Conservation (phyloP, 2,113 vertebrate species). For the Albula glossodonta region DNA sequence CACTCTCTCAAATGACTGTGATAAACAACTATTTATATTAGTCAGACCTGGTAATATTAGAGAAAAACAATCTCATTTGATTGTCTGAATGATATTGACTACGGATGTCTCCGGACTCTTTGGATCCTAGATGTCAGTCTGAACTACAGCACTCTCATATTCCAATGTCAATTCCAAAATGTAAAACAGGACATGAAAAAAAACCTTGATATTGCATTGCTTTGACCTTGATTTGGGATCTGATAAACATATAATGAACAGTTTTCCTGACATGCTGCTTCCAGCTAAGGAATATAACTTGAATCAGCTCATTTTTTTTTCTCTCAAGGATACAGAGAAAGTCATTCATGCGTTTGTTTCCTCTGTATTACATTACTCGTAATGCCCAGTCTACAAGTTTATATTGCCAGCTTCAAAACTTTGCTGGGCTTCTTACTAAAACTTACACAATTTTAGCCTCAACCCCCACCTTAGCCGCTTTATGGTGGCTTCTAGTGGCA, state of each 20-base stretch:
- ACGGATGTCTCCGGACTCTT: too few species aligned
- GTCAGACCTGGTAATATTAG: too few species aligned
- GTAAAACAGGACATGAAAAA: not conserved
- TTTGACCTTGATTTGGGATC: not conserved
- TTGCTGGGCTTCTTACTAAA: not conserved
- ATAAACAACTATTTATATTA: too few species aligned
- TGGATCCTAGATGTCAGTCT: not conserved
- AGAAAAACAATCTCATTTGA: too few species aligned
- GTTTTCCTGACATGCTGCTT: not conserved
- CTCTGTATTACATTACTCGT: not conserved
- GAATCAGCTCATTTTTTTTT: not conserved
- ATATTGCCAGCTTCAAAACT: not conserved
- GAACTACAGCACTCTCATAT: not conserved
- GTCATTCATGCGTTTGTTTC: not conserved
- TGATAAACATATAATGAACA: not conserved
- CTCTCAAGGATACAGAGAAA: not conserved
- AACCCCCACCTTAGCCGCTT: not conserved
- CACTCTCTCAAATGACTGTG: too few species aligned
- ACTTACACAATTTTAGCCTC: not conserved
- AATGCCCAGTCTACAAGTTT: not conserved
- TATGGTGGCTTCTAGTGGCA: too few species aligned
- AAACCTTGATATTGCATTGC: not conserved
- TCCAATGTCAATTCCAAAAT: not conserved
- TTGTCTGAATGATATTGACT: too few species aligned
- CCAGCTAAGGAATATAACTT: not conserved